These are phyloP conservation scores for Acrocyrtus sp. DNA, from an alignment of 2,888 invertebrate genomes.

Conservation along the genomic window DNA sequence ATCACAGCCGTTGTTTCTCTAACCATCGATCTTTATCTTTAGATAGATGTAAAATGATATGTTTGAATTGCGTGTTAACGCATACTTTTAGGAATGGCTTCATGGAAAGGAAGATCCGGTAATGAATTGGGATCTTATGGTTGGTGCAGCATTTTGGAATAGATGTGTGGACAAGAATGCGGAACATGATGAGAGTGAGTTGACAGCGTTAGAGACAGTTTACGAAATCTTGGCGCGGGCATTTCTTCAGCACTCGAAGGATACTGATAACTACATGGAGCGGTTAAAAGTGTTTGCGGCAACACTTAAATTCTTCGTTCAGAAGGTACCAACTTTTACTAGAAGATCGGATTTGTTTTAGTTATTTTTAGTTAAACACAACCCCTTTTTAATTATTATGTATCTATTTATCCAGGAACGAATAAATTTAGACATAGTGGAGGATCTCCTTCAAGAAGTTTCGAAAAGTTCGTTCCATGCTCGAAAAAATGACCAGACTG, in stretches of 20 bases:
- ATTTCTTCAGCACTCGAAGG: conserved; percentile 19
- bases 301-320: conserved; percentile 30
- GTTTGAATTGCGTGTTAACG: too few species aligned
- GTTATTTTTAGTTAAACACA: too few species aligned
- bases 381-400: too few species aligned
- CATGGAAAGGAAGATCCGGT: conserved; percentile 6
- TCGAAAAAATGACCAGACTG: conserved; percentile 2
- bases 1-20: too few species aligned
- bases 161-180: conserved; percentile 20
- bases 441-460: conserved; percentile 35
- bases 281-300: conserved; percentile 32
- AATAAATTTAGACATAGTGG: conserved; percentile 19
- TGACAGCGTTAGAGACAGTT: neutral
- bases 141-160: conserved; percentile 36
- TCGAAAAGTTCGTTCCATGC: conserved; percentile 24
- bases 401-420: conserved; percentile 20
- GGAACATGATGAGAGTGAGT: neutral
- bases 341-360: too few species aligned
- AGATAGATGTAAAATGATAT: neutral
- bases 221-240: conserved; percentile 6
- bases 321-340: too few species aligned
- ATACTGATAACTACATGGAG: conserved; percentile 19
- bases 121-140: conserved; percentile 24
- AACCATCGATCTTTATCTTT: neutral
- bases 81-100: conserved; percentile 20